Percentiles rank a stretch among this genome's conserved stretches.
Evolutionary conservation across 2,113 vertebrate species (phyloP).

Genomic region (Nematolebias whitei): DNA sequence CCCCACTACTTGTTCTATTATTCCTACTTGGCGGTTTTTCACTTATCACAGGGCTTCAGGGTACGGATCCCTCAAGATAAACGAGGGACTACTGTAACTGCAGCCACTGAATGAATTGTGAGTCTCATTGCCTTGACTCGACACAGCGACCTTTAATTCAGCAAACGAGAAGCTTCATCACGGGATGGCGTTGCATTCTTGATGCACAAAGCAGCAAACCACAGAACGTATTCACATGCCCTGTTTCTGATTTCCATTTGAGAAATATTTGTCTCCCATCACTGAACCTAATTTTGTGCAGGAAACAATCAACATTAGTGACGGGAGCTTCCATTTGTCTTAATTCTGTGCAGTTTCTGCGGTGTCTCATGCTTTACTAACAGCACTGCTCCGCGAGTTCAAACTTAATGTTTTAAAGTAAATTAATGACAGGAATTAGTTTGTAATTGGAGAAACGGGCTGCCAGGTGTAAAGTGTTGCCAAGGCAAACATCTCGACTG

Average conservation of each 20-base stretch:
- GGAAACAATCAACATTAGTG: not conserved
- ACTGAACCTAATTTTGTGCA: not conserved
- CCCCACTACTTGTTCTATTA: too few relatives aligned
- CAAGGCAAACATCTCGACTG: slow-evolving; percentile 10
- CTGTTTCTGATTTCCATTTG: not conserved
- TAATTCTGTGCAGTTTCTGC: too few relatives aligned
- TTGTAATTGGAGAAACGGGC: slow-evolving; percentile 11
- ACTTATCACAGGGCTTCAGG: too few relatives aligned
- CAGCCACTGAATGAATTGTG: slow-evolving; percentile 4
- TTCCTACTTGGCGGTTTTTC: too few relatives aligned
- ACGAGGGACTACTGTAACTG: too few relatives aligned
- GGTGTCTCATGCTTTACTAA: not conserved
- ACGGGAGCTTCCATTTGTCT: too few relatives aligned
- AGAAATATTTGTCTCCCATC: not conserved
- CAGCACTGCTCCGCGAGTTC: not conserved
- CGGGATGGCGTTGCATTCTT: slow-evolving; percentile 48
- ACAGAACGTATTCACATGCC: not conserved
- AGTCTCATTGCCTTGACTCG: slow-evolving; percentile 60
- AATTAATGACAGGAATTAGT: not conserved
- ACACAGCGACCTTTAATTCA: slow-evolving; percentile 74
- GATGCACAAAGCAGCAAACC: not conserved
- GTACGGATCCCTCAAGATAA: too few relatives aligned
- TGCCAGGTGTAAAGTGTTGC: slow-evolving; percentile 5
- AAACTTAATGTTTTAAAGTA: not conserved
- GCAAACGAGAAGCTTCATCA: slow-evolving; percentile 76